These are phyloP conservation scores for Calypte anna DNA, from an alignment of 2,113 vertebrate genomes.

Conservation along the genomic window DNA sequence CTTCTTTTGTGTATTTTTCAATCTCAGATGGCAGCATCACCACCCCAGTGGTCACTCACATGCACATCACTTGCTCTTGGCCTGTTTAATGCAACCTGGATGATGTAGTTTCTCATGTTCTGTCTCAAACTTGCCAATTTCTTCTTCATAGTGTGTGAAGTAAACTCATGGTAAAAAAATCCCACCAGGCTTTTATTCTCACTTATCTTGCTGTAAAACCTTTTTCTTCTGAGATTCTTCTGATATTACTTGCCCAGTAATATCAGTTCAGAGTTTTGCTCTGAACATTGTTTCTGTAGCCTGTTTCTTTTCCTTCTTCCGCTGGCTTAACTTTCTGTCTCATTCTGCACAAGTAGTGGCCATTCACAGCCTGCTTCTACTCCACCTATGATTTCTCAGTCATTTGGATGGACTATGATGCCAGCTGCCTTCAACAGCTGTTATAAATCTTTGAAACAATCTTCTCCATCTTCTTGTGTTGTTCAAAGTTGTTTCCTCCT, in stretches of 20 bases:
- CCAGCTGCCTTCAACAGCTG: neutral
- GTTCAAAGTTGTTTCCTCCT: neutral
- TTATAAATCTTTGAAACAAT: constrained; percentile 19
- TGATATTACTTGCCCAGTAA: neutral
- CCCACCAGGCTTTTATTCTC: neutral
- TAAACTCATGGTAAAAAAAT: neutral
- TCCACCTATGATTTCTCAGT: neutral
- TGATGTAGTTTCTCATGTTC: neutral
- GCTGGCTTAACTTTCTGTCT: neutral
- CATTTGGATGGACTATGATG: neutral
- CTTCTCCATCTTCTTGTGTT: neutral
- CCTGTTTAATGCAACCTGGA: neutral
- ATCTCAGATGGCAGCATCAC: too few relatives aligned
- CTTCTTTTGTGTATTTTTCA: neutral
- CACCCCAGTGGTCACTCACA: neutral
- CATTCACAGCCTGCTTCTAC: neutral
- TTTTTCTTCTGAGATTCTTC: neutral
- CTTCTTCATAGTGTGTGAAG: neutral
- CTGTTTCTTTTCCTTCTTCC: neutral
- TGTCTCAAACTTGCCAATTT: neutral
- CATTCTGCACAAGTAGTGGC: neutral
- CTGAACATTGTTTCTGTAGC: neutral
- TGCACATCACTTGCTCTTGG: neutral
- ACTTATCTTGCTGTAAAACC: neutral
- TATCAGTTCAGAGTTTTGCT: neutral